Evolutionary conservation across 2,113 vertebrate genomes (phyloP).

Genomic region (Gulo gulo): DNA sequence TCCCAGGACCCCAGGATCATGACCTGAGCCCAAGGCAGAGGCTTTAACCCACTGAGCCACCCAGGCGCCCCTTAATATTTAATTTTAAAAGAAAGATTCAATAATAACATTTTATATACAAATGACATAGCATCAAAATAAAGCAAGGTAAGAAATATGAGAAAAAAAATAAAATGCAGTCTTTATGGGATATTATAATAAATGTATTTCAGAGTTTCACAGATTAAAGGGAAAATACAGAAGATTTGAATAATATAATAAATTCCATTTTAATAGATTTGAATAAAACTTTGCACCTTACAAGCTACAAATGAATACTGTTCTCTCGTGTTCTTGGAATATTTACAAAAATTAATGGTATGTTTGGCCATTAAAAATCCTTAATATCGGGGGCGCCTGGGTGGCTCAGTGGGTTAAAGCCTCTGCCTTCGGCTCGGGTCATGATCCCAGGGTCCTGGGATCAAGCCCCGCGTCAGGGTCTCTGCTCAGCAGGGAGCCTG

Average conservation of each 20-base stretch:
- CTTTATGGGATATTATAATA: not conserved
- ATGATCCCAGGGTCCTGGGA: no score
- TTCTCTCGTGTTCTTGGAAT: not conserved
- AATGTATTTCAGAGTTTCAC: not conserved
- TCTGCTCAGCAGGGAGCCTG: no score
- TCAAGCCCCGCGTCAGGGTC: no score
- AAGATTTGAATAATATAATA: not conserved
- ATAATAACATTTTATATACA: not conserved
- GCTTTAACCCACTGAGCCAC: no score
- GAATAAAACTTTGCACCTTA: not conserved
- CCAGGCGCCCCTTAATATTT: not conserved
- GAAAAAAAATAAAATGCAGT: not conserved
- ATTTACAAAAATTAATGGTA: not conserved
- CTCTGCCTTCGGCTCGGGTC: no score
- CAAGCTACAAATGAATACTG: slow-evolving; percentile 11
- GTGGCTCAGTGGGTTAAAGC: no score
- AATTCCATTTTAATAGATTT: not conserved
- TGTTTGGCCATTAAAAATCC: not conserved
- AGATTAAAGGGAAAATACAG: not conserved
- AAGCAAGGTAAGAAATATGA: not conserved
- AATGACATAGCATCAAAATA: not conserved
- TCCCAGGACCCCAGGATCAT: no score
- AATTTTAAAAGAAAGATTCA: not conserved
- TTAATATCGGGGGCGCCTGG: not conserved
- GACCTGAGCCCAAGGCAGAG: no score